Percentiles rank a stretch among this genome's conserved stretches.
These are phyloP conservation scores for Sebastes ruberrimus DNA, from an alignment of 2,797 vertebrate genomes.

Conservation along the genomic window DNA sequence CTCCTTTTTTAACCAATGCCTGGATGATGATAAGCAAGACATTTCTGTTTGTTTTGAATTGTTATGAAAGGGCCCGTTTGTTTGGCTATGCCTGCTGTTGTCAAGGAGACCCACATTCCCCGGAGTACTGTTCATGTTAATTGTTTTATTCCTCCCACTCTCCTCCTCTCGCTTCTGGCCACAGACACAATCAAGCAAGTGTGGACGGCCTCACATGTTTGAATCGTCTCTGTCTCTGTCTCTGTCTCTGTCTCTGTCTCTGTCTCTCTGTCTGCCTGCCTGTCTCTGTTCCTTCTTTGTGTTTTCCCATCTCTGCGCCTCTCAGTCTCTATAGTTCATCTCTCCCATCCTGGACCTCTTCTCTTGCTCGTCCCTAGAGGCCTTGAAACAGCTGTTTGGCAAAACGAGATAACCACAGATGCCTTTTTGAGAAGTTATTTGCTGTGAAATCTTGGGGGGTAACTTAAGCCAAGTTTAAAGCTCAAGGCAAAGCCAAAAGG, in stretches of 20 bases:
- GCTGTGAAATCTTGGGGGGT: conserved; percentile 56
- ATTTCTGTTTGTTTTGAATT: conserved; percentile 70
- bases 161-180: conserved; percentile 60
- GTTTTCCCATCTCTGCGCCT: conserved; percentile 36
- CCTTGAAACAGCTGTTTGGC: conserved; percentile 76
- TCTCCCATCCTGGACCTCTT: conserved; percentile 42
- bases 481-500: conserved; percentile 29
- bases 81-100: conserved; percentile 75
- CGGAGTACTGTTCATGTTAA: conserved; percentile 72
- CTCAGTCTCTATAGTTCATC: conserved; percentile 33
- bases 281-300: conserved; percentile 16
- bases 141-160: conserved; percentile 76
- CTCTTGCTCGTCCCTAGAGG: conserved; percentile 44
- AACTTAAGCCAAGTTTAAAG: conserved; percentile 51
- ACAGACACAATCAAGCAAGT: conserved; percentile 73
- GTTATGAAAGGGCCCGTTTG: conserved; percentile 80
- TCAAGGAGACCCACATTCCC: conserved; percentile 79
- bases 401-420: conserved; percentile 43
- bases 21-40: conserved; percentile 50
- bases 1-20: not conserved
- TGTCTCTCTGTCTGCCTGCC: conserved; percentile 3
- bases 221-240: conserved; percentile 23
- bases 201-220: conserved; percentile 47
- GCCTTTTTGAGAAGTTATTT: conserved; percentile 52
- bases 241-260: not conserved